Conservation (phyloP, 2,888 invertebrate species). For the Dermolepida albohirtum region DNA sequence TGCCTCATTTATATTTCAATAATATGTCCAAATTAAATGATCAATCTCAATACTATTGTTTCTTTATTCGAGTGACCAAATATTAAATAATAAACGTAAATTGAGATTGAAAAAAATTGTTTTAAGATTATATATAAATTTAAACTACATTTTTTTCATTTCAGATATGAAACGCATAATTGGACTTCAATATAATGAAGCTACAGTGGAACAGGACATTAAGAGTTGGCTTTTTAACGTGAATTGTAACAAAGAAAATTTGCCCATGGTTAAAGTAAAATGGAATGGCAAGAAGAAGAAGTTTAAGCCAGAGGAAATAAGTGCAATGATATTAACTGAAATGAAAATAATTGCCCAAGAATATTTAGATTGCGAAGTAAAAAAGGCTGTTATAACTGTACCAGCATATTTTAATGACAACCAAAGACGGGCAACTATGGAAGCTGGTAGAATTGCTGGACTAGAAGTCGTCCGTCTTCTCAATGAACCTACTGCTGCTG, state of each 20-base stretch:
- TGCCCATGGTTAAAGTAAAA: slow-evolving; percentile 47
- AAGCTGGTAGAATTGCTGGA: slow-evolving; percentile 51
- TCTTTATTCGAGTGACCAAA: too few species aligned
- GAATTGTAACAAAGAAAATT: slow-evolving; percentile 40
- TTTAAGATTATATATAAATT: too few species aligned
- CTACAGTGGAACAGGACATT: slow-evolving; percentile 49
- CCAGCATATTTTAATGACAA: slow-evolving; percentile 53
- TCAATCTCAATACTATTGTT: too few species aligned
- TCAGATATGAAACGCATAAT: slow-evolving; percentile 54
- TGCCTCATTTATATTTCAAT: too few species aligned
- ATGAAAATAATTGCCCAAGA: slow-evolving; percentile 46
- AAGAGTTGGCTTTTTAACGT: slow-evolving; percentile 49
- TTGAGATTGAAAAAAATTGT: too few species aligned
- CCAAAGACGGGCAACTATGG: slow-evolving; percentile 52
- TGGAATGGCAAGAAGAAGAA: slow-evolving; percentile 29
- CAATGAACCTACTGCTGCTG: slow-evolving; percentile 53
- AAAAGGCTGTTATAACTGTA: slow-evolving; percentile 52
- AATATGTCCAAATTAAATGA: too few species aligned
- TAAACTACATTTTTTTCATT: too few species aligned
- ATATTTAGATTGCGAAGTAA: slow-evolving; percentile 43
- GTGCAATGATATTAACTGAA: slow-evolving; percentile 47
- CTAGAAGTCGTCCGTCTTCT: slow-evolving; percentile 48
- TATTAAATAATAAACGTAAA: too few species aligned
- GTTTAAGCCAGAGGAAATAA: slow-evolving; percentile 49
- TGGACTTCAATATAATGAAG: slow-evolving; percentile 49